A percentile compares a stretch with the other conserved stretches of the same genome.
Evolutionary conservation across 2,888 invertebrate genomes (phyloP).

Genomic region (Hedya salicella): DNA sequence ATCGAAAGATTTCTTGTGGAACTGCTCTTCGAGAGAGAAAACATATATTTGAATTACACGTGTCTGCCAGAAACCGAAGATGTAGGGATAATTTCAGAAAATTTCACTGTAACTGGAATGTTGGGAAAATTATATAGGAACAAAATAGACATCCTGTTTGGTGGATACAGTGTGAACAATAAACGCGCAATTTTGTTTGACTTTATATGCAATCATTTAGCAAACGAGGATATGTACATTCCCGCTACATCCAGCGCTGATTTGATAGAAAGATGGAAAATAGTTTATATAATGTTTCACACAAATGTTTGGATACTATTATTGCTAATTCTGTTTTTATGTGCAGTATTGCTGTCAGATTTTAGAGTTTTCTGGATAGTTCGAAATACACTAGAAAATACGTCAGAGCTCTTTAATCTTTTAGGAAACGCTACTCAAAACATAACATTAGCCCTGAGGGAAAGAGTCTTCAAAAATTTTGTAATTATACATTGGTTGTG

Average conservation of each 20-base stretch:
- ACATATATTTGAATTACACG: conserved; percentile 33
- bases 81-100: conserved; percentile 36
- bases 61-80: conserved; percentile 14
- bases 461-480: conserved; percentile 23
- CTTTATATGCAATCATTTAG: conserved; percentile 36
- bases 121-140: conserved; percentile 34
- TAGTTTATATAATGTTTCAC: conserved; percentile 36
- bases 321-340: conserved; percentile 24
- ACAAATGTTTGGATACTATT: conserved; percentile 32
- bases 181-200: conserved; percentile 30
- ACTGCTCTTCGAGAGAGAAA: conserved; percentile 17
- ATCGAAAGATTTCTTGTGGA: conserved; percentile 38
- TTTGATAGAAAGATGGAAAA: conserved; percentile 41
- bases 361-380: not conserved
- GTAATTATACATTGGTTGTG: conserved; percentile 40
- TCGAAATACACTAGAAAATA: not conserved
- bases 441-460: not conserved
- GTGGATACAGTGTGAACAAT: conserved; percentile 36
- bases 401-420: conserved; percentile 19
- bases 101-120: conserved; percentile 37
- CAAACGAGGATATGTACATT: conserved; percentile 33
- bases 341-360: conserved; percentile 25
- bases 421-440: conserved; percentile 29
- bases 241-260: conserved; percentile 9
- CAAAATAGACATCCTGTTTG: conserved; percentile 39